Evolutionary conservation across 2,113 vertebrate genomes (phyloP).

Genomic region (Electrona antarctica): DNA sequence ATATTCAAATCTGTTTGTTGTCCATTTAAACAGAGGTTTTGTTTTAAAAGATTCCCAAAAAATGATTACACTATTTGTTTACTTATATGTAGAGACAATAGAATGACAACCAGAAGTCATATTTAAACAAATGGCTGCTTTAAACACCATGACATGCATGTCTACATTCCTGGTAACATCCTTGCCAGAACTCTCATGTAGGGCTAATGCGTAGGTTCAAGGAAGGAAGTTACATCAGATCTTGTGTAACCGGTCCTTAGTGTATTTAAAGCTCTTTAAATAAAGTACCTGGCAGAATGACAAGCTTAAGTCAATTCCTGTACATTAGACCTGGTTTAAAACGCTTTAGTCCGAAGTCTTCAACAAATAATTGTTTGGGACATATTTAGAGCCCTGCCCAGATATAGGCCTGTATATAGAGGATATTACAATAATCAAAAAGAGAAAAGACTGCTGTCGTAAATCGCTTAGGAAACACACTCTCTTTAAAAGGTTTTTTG

Average conservation of each 20-base stretch:
- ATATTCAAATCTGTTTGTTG: background rate
- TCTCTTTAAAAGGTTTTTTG: slow-evolving; percentile 26
- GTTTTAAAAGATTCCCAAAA: background rate
- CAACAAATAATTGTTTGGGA: slow-evolving; percentile 40
- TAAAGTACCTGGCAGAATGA: slow-evolving; percentile 7
- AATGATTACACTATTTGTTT: too few relatives aligned
- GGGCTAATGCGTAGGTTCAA: background rate
- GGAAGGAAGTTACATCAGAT: slow-evolving; percentile 40
- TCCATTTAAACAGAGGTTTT: background rate
- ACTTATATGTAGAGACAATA: too few relatives aligned
- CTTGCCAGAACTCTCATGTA: too few relatives aligned
- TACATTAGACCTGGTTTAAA: slow-evolving; percentile 20
- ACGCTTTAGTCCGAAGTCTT: slow-evolving; percentile 16
- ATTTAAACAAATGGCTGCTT: too few relatives aligned
- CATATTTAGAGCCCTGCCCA: slow-evolving; percentile 28
- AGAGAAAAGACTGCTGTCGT: slow-evolving; percentile 24
- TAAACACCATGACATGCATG: too few relatives aligned
- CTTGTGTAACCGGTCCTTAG: background rate
- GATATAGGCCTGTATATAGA: slow-evolving; percentile 5
- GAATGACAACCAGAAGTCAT: too few relatives aligned
- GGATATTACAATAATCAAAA: slow-evolving; percentile 3
- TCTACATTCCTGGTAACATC: too few relatives aligned
- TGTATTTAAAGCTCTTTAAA: slow-evolving; percentile 19
- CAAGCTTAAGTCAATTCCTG: slow-evolving; percentile 10
- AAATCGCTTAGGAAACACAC: slow-evolving; percentile 33